Evolutionary conservation across 2,113 vertebrate genomes (phyloP).

Genomic region (Entelurus aequoreus): DNA sequence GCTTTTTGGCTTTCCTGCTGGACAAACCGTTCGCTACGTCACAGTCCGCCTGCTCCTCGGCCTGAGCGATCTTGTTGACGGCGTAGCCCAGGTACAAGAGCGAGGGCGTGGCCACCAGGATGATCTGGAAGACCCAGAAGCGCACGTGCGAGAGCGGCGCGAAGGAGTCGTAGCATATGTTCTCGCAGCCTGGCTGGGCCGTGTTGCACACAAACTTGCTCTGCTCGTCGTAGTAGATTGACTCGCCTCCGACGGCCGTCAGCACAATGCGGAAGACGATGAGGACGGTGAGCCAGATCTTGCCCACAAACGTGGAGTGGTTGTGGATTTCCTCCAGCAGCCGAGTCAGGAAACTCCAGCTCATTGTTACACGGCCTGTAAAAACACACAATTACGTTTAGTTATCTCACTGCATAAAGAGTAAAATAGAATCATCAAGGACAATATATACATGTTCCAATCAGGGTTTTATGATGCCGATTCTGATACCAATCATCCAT

Average conservation of each 20-base stretch:
- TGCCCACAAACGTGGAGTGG: constrained; percentile 94
- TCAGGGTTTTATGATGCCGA: no score
- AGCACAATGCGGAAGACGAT: constrained; percentile 93
- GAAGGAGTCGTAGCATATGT: constrained; percentile 90
- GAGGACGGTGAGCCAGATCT: constrained; percentile 89
- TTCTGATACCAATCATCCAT: no score
- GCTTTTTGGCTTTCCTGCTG: constrained; percentile 61
- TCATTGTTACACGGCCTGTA: constrained; percentile 72
- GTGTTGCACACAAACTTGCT: constrained; percentile 95
- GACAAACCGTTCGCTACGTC: constrained; percentile 15
- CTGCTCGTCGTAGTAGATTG: constrained; percentile 94
- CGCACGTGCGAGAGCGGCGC: constrained; percentile 89
- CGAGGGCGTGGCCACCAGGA: constrained; percentile 84
- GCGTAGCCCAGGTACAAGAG: constrained; percentile 91
- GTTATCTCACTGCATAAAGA: constrained; percentile 41
- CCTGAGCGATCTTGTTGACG: constrained; percentile 84
- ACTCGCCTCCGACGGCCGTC: constrained; percentile 89
- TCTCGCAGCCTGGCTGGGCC: constrained; percentile 89
- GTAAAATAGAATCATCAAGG: constrained; percentile 2
- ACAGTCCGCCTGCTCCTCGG: constrained; percentile 71
- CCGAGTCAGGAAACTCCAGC: constrained; percentile 94
- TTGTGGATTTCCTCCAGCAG: constrained; percentile 96
- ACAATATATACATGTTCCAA: not conserved
- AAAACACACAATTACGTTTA: constrained; percentile 25
- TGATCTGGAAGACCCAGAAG: constrained; percentile 96